These are phyloP conservation scores for Hippopotamus amphibius DNA, from an alignment of 2,113 vertebrate species.

Conservation along the genomic window DNA sequence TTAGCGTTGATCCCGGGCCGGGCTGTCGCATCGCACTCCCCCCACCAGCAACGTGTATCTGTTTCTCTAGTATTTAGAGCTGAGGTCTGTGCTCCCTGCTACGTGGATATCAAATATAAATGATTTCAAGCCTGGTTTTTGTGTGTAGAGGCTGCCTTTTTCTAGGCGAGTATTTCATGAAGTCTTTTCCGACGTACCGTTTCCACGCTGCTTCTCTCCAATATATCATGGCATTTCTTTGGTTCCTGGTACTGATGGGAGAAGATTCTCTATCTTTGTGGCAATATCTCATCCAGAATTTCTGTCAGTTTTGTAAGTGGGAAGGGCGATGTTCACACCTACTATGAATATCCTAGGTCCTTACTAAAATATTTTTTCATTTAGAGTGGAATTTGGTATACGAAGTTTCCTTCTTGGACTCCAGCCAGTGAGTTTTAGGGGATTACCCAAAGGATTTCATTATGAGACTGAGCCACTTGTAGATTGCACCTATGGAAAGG, in stretches of 20 bases:
- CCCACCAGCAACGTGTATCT: not conserved
- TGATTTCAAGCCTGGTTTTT: not conserved
- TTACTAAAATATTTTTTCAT: constrained; percentile 40
- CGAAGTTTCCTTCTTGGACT: not conserved
- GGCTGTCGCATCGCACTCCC: not conserved
- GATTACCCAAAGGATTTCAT: constrained; percentile 7
- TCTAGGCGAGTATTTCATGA: not conserved
- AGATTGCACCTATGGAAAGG: not conserved
- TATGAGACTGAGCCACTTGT: not conserved
- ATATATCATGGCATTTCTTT: not conserved
- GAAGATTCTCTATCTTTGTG: constrained; percentile 12
- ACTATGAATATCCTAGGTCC: not conserved
- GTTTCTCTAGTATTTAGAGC: not conserved
- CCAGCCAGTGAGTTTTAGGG: not conserved
- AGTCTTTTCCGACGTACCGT: not conserved
- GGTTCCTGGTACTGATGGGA: not conserved
- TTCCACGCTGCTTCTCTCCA: not conserved
- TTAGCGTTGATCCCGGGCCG: not conserved
- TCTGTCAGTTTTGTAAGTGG: not conserved
- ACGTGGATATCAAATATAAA: not conserved
- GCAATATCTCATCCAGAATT: not conserved
- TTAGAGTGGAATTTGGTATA: constrained; percentile 47
- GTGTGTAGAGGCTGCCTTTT: not conserved
- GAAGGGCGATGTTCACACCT: not conserved
- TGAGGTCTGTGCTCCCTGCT: not conserved